Percentiles rank a stretch among this genome's conserved stretches.
Conservation (phyloP, 2,113 vertebrate species). For the Atrichornis clamosus region DNA sequence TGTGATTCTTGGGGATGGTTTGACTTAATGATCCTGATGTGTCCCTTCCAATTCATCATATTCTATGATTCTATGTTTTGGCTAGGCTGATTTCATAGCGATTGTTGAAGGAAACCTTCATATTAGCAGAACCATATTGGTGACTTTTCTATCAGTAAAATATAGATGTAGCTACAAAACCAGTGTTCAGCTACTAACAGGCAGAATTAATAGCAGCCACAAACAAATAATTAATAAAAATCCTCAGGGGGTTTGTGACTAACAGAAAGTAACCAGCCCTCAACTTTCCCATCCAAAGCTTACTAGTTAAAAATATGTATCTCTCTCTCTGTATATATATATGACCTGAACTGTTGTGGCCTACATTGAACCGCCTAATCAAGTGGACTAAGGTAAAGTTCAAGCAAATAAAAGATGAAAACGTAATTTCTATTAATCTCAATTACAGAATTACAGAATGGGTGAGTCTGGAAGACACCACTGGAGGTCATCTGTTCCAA, state of each 20-base stretch:
- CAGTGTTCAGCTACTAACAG: neutral
- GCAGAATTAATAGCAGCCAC: neutral
- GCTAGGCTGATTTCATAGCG: neutral
- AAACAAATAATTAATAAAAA: constrained; percentile 2
- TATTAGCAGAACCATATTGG: neutral
- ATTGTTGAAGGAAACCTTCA: neutral
- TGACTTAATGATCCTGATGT: neutral
- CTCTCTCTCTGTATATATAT: too few relatives aligned
- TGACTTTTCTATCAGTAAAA: neutral
- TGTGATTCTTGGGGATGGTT: neutral
- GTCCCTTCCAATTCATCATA: neutral
- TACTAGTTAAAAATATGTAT: neutral
- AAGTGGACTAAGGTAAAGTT: neutral
- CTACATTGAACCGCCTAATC: neutral
- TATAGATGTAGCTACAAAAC: neutral
- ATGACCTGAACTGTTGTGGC: constrained; percentile 5
- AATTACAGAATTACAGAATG: neutral
- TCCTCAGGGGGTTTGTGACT: neutral
- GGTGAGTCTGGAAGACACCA: neutral
- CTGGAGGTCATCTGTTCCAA: neutral
- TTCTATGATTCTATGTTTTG: neutral
- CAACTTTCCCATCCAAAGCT: neutral
- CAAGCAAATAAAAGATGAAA: neutral
- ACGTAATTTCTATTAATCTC: neutral
- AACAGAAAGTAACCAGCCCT: neutral